Conservation (phyloP, 2,113 vertebrate species). For the Probosciger aterrimus region DNA sequence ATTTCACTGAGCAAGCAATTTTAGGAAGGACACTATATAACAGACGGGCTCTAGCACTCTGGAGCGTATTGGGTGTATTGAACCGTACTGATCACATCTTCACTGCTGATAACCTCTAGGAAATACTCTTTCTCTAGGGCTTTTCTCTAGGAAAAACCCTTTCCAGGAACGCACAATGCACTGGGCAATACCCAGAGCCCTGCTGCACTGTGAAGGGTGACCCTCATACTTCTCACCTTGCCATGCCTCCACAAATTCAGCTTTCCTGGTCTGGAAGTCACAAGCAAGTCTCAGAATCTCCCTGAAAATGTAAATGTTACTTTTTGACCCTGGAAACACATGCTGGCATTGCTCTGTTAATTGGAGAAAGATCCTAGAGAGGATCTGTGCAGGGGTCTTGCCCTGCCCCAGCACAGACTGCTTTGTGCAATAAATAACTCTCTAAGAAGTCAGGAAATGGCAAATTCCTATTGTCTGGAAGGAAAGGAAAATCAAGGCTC, state of each 20-base stretch:
- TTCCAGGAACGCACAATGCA: neutral
- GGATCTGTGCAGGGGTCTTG: neutral
- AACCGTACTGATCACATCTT: neutral
- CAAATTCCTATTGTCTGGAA: neutral
- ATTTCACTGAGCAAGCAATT: conserved; percentile 37
- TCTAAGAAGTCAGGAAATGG: conserved; percentile 10
- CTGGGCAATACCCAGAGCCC: neutral
- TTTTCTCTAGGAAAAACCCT: neutral
- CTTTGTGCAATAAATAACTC: neutral
- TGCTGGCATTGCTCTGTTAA: neutral
- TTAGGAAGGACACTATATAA: neutral
- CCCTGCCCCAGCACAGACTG: neutral
- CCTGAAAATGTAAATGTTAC: neutral
- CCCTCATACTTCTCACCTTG: neutral
- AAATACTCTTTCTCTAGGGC: neutral
- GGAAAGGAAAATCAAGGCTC: neutral
- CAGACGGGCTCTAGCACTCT: neutral
- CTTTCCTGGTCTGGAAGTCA: neutral
- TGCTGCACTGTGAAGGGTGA: fast-evolving
- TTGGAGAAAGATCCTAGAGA: neutral
- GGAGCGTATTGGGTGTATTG: neutral
- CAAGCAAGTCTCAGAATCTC: neutral
- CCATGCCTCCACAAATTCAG: neutral
- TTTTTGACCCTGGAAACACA: neutral
- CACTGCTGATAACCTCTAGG: neutral